Conservation (phyloP, 1,140 invertebrate genomes). For the Linepithema humile region DNA sequence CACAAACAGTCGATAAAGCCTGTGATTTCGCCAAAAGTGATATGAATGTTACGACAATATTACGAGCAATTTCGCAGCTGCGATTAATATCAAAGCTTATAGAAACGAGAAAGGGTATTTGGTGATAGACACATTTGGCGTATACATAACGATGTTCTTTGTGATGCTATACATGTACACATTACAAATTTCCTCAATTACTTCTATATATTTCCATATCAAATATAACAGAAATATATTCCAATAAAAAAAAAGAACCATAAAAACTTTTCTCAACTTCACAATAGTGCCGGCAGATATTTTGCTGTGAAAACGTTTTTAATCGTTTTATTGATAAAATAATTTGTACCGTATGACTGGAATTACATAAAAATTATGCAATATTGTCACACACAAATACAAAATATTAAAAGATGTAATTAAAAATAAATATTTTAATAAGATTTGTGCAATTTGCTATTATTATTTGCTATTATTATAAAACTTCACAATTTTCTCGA, state of each 20-base stretch:
- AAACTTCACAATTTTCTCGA: neutral
- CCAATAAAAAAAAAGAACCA: conserved; percentile 10
- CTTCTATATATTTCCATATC: neutral
- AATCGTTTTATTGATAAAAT: conserved; percentile 26
- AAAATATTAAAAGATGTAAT: too few relatives aligned
- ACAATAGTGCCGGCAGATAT: neutral
- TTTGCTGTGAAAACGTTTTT: neutral
- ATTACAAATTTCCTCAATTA: neutral
- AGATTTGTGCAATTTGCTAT: neutral
- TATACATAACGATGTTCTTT: neutral
- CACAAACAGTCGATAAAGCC: conserved; percentile 26
- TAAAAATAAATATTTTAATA: too few relatives aligned
- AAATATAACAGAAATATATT: neutral
- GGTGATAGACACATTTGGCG: neutral
- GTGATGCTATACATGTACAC: too few relatives aligned
- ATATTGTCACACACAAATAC: too few relatives aligned
- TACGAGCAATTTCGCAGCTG: neutral
- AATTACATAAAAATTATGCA: too few relatives aligned
- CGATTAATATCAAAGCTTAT: neutral
- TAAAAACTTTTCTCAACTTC: neutral
- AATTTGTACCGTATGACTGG: too few relatives aligned
- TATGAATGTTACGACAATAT: conserved; percentile 15
- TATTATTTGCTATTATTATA: neutral
- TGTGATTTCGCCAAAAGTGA: conserved; percentile 4
- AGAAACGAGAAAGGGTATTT: neutral